Percentiles rank a stretch among this genome's conserved stretches.
Evolutionary conservation across 92 coral and sea anemone genomes (phyloP).

Genomic region (Heliopora coerulea): DNA sequence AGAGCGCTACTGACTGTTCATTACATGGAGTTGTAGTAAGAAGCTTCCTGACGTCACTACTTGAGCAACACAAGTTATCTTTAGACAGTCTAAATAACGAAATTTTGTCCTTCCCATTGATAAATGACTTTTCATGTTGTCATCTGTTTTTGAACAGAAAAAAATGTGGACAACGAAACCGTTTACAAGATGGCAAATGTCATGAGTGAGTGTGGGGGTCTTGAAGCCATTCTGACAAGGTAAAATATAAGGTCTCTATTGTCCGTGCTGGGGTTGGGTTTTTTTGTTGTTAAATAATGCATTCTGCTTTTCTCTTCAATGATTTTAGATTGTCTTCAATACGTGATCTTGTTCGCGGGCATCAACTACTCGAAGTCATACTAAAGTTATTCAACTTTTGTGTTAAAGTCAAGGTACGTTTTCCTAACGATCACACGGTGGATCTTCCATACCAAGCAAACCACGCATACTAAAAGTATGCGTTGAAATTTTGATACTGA

Average conservation of each 20-base stretch:
- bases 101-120: no score
- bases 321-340: constrained; percentile 67
- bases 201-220: constrained; percentile 91
- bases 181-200: constrained; percentile 94
- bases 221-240: constrained; percentile 94
- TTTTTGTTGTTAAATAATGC: background rate
- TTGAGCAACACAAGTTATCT: no score
- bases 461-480: no score
- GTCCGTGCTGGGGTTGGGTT: background rate
- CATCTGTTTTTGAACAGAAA: constrained; percentile 60
- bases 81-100: no score
- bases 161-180: constrained; percentile 83
- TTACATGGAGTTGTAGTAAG: no score
- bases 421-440: background rate
- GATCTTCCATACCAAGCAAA: no score
- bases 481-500: no score
- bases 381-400: constrained; percentile 88
- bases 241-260: background rate
- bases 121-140: no score
- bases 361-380: constrained; percentile 83
- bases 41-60: no score
- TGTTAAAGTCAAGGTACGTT: constrained; percentile 85
- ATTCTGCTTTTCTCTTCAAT: background rate
- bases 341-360: constrained; percentile 84
- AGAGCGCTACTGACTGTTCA: no score